Conservation (phyloP, 2,113 vertebrate genomes). For the Catharus minimus region DNA sequence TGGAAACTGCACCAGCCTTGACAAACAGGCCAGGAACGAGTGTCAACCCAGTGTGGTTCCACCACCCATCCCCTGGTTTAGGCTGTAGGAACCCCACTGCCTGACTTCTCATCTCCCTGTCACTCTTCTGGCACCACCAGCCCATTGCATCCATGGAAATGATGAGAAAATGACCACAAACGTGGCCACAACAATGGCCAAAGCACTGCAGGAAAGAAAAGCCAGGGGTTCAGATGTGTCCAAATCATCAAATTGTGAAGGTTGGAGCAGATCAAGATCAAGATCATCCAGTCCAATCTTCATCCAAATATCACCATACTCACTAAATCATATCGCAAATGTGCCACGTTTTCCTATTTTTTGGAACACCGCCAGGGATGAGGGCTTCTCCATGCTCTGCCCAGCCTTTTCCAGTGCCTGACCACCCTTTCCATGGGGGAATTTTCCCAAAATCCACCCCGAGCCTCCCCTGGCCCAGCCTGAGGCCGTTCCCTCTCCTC, state of each 20-base stretch:
- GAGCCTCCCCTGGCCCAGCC: background rate
- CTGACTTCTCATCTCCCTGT: background rate
- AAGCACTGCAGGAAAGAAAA: background rate
- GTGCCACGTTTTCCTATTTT: background rate
- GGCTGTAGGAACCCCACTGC: background rate
- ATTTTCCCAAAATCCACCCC: background rate
- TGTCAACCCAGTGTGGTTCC: background rate
- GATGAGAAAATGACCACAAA: background rate
- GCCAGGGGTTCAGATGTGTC: rapidly evolving
- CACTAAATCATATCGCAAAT: background rate
- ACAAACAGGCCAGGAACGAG: background rate
- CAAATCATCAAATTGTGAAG: background rate
- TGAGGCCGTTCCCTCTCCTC: background rate
- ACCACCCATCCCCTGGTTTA: background rate
- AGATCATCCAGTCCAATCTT: background rate
- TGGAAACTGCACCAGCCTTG: background rate
- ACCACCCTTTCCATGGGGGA: background rate
- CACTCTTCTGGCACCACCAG: background rate
- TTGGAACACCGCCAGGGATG: background rate
- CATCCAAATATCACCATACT: background rate
- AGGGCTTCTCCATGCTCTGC: background rate
- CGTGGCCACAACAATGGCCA: too few relatives aligned
- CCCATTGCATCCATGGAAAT: background rate
- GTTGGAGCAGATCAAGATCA: background rate
- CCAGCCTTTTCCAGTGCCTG: background rate